Base-by-base conservation (phyloP, 2,113 vertebrate genomes). In the Chionodraco myersi region DNA sequence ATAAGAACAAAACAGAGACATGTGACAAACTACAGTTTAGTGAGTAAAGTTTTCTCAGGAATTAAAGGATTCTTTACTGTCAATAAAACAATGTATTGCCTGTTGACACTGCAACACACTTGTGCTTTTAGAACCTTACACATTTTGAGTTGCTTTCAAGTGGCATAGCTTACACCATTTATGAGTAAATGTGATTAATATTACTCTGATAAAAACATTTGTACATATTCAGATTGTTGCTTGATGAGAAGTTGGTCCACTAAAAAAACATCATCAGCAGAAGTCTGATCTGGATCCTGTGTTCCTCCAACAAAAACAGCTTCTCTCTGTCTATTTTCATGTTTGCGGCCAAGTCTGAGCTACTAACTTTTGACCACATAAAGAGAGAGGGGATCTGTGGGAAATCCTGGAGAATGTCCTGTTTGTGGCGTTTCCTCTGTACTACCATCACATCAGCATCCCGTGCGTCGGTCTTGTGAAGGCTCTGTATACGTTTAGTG, bases 321-420 rank as follows among this genome's bases (percentile, higher is more conserved):
- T 56, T 66, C 26, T 62, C 71, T 75, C 75, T 80, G 64, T 83
- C 47, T 84, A 75, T 92, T 84, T 88, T 84, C 68, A 82, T 80
- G 84, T 85, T 89, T 89, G 75, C 3, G 53, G 91, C 60, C 49
- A 49, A 82, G 88, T 18, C 70, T 62, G 21, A 76, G 81, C 86
- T 66, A 83, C 79, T 83, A 72, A 45, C 56, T 47, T 74, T 63
- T 48, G 59, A 36, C 86, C 86, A 89, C 85, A 89, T 81, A n/a
- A 86, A 88, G 65, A 83, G 60, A 53, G 49, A 76, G 18, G 61
- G 49, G 71, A 82, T 86, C 51, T 88, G 75, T 84, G 82, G 63
- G 86, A 88, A 88, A 86, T 90, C 86, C 72, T 79, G 74, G 57
- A 84, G 77, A 61, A 83, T 87, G 91, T 93, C 88, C 89, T 91